These are phyloP conservation scores for Picus viridis DNA, from an alignment of 2,797 vertebrate species.

Conservation along the genomic window DNA sequence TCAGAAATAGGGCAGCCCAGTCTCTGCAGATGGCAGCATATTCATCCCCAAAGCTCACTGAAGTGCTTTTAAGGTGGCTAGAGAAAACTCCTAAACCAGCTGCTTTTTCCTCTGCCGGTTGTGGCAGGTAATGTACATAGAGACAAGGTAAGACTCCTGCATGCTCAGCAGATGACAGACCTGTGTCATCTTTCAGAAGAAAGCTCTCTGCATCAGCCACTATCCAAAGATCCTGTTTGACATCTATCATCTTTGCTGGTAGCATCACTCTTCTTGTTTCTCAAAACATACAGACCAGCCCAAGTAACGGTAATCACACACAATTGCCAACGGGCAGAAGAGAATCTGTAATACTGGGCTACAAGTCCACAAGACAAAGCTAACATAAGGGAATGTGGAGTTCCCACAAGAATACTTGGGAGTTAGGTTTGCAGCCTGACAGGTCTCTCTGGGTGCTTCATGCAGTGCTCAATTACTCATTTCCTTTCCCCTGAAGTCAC, in stretches of 20 bases:
- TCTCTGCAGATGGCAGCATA: neutral
- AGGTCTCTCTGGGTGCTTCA: neutral
- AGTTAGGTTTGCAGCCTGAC: neutral
- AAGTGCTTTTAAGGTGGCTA: neutral
- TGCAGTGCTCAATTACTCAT: neutral
- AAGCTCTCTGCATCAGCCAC: neutral
- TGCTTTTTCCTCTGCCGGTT: neutral
- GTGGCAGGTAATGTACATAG: neutral
- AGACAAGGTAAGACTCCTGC: neutral
- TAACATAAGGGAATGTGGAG: neutral
- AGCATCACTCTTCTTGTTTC: neutral
- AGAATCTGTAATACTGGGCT: neutral
- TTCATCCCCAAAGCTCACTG: neutral
- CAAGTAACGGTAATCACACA: fast-evolving
- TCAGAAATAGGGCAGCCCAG: neutral
- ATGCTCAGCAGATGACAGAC: fast-evolving
- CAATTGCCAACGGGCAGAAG: fast-evolving
- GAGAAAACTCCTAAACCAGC: neutral
- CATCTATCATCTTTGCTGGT: neutral
- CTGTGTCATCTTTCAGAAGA: neutral
- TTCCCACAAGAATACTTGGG: neutral
- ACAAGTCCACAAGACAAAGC: neutral
- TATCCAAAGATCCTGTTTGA: neutral
- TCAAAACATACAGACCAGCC: fast-evolving
- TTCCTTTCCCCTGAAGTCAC: neutral